Base-by-base conservation (phyloP, 1,140 invertebrate species). In the Leptinotarsa undecemlineata region DNA sequence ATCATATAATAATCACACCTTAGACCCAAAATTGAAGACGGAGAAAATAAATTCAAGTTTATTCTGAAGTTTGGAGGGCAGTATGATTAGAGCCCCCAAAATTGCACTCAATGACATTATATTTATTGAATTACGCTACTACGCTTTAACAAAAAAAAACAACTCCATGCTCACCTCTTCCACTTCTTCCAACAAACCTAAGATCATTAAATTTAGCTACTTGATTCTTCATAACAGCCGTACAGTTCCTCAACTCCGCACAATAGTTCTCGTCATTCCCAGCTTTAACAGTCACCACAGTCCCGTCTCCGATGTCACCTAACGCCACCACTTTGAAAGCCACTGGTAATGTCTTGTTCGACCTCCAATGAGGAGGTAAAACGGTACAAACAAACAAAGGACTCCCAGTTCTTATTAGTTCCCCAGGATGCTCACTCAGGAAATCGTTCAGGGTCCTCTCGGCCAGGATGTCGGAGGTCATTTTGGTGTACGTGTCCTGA, bases 171-270 rank as follows among this genome's bases (percentile, higher is more conserved):
- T 95, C 86, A 98, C 97, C 97, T 92, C 98, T 90, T 80, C 98
- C 98, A 83, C 96, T 98, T 82, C 97, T 89, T 68, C 97, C 97
- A 79, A 99, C 96, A 88, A 99, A 99, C 85, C 98, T 90, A 73
- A 99, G 88, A 88, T 99, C 98, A 85, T 97, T 98, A 87, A 99
- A 99, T 87, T 98, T 98, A 74, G 98, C 98, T 76, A 99, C 94
- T 87, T 98, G 95, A 86, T 98, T 97, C 87, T 98, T 98, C 94
- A 99, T 97, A 77, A 97, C 91, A 8, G 98, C 96, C 26, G 94
- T 94, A 76, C 91, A 93, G 87, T 99, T 99, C 80, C 97, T 88
- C 76, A 99, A 86, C 85, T 99, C 97, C 5, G 95, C 96, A 84
- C 95, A 97, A 84, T 92, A 98, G 86, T 99, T 99, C 85, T 99